Evolutionary conservation across 1,140 invertebrate species (phyloP).

Genomic region (Helicoverpa armigera): DNA sequence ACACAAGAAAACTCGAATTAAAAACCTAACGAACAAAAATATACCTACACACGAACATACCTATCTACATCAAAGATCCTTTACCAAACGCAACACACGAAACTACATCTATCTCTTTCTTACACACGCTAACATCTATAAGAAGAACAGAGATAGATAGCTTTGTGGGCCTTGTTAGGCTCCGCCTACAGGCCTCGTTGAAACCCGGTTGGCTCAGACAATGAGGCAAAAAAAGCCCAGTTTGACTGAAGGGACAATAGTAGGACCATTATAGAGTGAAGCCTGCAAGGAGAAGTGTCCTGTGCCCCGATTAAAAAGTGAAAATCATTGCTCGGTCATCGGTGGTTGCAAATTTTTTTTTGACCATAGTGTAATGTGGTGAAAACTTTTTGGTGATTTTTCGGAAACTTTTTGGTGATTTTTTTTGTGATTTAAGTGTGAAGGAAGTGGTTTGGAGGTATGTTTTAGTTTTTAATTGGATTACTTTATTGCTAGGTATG

Average conservation of each 20-base stretch:
- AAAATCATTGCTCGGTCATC: constrained; percentile 55
- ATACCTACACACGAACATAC: constrained; percentile 10
- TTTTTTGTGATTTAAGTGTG: neutral
- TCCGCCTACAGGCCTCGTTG: constrained; percentile 62
- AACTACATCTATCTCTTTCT: constrained; percentile 54
- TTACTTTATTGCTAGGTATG: neutral
- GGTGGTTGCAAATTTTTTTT: constrained; percentile 37
- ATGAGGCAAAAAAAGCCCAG: constrained; percentile 59
- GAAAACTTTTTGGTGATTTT: neutral
- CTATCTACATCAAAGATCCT: constrained; percentile 26
- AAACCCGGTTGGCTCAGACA: constrained; percentile 60
- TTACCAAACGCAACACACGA: neutral
- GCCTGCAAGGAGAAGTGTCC: constrained; percentile 57
- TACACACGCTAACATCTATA: constrained; percentile 1
- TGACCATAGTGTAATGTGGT: neutral
- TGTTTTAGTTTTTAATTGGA: neutral
- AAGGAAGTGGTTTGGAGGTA: constrained; percentile 22
- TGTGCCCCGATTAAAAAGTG: constrained; percentile 61
- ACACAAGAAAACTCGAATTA: neutral
- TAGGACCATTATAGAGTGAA: constrained; percentile 26
- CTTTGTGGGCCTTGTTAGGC: constrained; percentile 5
- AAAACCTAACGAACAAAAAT: neutral
- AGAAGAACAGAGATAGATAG: constrained; percentile 54
- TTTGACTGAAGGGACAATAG: constrained; percentile 62
- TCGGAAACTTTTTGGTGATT: constrained; percentile 10